A percentile compares a stretch with the other conserved stretches of the same genome.
These are phyloP conservation scores for Misgurnus anguillicaudatus DNA, from an alignment of 2,113 vertebrate species.

Conservation along the genomic window DNA sequence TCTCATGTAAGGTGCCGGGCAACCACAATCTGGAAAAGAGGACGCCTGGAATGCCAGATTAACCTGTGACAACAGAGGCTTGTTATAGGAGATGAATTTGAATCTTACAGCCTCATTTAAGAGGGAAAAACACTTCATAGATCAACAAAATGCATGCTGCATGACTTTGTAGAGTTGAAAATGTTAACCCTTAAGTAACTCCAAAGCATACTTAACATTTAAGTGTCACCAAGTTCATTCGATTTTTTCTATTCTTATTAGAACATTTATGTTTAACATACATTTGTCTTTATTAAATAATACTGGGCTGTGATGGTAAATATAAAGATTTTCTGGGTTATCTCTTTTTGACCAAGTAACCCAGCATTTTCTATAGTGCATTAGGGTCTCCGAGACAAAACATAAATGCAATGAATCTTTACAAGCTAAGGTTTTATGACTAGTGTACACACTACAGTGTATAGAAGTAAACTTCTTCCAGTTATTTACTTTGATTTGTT, in stretches of 20 bases:
- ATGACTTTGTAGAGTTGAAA: neutral
- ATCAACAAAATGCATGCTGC: neutral
- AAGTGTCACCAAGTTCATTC: neutral
- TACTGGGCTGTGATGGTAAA: no score
- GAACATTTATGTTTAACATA: no score
- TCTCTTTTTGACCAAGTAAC: no score
- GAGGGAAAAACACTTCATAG: conserved; percentile 14
- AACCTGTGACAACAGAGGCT: conserved; percentile 19
- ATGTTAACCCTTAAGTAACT: neutral
- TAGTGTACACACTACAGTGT: no score
- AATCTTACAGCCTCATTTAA: neutral
- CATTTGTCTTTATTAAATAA: no score
- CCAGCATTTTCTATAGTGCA: no score
- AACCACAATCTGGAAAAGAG: conserved; percentile 21
- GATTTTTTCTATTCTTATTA: neutral
- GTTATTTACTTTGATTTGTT: no score
- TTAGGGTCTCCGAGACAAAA: no score
- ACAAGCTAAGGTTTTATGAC: no score
- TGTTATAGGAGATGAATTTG: conserved; percentile 10
- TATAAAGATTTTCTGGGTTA: no score
- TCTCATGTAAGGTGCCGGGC: conserved; percentile 22
- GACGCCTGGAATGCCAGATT: conserved; percentile 7
- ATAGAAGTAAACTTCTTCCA: no score
- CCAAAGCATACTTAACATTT: neutral
- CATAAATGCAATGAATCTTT: no score